Percentiles rank a stretch among this genome's conserved stretches.
phyloP scores from a whole-genome alignment of 2,888 invertebrate genomes.

The Agonopterix alstromeriana region DNA sequence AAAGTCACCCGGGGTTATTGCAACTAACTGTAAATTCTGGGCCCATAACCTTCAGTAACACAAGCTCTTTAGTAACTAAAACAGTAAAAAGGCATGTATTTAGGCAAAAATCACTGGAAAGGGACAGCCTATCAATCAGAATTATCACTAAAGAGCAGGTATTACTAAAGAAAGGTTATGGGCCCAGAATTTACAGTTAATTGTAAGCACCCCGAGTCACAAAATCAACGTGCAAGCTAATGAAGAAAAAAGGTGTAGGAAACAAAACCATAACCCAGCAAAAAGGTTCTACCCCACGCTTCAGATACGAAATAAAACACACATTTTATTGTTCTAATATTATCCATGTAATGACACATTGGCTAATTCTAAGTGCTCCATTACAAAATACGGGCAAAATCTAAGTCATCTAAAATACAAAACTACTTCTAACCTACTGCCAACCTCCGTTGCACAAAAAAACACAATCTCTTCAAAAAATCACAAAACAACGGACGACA shows the following conservation, averaged over 20 bases:
- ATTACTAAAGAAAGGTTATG: too few relatives aligned
- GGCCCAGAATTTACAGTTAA: too few relatives aligned
- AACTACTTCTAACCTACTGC: constrained; percentile 52
- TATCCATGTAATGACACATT: constrained; percentile 73
- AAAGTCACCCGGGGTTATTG: too few relatives aligned
- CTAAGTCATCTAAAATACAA: constrained; percentile 54
- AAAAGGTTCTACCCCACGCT: constrained; percentile 47
- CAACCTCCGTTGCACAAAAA: constrained; percentile 28
- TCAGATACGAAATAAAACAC: constrained; percentile 66
- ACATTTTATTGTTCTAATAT: constrained; percentile 64
- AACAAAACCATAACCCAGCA: constrained; percentile 38
- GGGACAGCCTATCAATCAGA: too few relatives aligned
- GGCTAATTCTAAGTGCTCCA: constrained; percentile 65
- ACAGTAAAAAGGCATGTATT: too few relatives aligned
- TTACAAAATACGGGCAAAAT: constrained; percentile 64
- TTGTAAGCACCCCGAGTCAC: too few relatives aligned
- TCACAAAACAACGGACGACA: constrained; percentile 24
- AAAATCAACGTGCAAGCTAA: constrained; percentile 36
- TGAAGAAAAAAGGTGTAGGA: constrained; percentile 20
- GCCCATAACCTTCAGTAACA: too few relatives aligned
- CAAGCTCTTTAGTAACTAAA: too few relatives aligned
- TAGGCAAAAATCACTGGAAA: too few relatives aligned
- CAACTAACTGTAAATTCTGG: too few relatives aligned
- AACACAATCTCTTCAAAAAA: constrained; percentile 16
- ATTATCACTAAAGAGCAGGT: too few relatives aligned